Base-by-base conservation (phyloP, 2,888 invertebrate genomes). In the Sussaba pulchella region DNA sequence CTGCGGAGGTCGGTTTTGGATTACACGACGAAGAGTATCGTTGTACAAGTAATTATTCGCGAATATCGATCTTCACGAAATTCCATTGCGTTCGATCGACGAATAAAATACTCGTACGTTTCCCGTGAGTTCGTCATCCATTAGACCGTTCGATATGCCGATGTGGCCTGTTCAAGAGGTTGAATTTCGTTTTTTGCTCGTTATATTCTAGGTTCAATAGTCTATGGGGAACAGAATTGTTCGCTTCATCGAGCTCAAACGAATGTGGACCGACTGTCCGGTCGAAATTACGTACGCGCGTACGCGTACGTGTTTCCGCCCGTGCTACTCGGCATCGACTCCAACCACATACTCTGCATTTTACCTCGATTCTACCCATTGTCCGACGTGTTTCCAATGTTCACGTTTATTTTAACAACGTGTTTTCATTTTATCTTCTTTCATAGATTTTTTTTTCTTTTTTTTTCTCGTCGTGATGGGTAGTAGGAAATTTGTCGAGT, bases 211-310 rank as follows among this genome's bases (percentile, higher is more conserved):
- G 64, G 47, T 63, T 57, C 45, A 75, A 70, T 39, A 39, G 47
- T 64, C 70, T 54, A 36, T 74, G 31, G 70, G 45, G 69, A 67
- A 70, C 74, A 70, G 79, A 75, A 70, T 79, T 43, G 74, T 57
- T 70, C 69, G 57, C 70, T 74, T 74, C 70, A 70, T 74, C 74
- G 74, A 52, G 64, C 74, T 70, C 79, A 70, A 79, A 79, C 57
- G 69, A 69, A 45, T 63, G 50, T 10, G 69, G 50, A 24, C 36
- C 39, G 39, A 47, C 21, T 17, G 14, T n/a, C 12, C 6, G 17
- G 36, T 50, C 17, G 14, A 24, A 24, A 39, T 31, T 5, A 24
- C n/a, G 21, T 12, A 21, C 21, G 12, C 14, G 59, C 17, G 41
- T 26, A 12, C 19, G 69, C 19, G 43, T 31, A n/a, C 39, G 57